Evolutionary conservation across 2,888 invertebrate species (phyloP), one percentile per base, ranked within the genome.

Genomic region (Harpagoxenus sublaevis): DNA sequence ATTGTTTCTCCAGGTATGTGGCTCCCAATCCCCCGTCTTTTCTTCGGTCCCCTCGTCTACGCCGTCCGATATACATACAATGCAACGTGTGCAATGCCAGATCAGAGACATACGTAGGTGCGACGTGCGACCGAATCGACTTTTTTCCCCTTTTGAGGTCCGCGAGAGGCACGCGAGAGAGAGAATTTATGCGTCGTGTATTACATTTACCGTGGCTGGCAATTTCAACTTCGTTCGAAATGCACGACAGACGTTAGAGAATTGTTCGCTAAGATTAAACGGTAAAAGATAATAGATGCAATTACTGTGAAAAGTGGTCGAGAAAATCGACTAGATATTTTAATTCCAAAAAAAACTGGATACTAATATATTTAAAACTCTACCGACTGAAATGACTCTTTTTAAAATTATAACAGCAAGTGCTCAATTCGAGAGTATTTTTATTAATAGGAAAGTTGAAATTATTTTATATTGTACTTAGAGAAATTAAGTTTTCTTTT

Each of bases 1-100:
- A 84, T 86, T 89, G 85, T 88, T 88, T 85, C 87, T 84, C 65
- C 63, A 73, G 84, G 83, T 87, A 87, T 57, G 84, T 71, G 86
- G 83, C 81, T 70, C 12, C 6, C 10, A 12, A n/a, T 84, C 42
- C 2, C n/a, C 35, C 23, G 48, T 9, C 70, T 39, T 42, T 82
- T 82, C 28, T 2, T 45, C 48, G 75, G 75, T 66, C 70, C 65
- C 65, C 79, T 66, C 77, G 77, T 86, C 87, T 87, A 85, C 84
- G 60, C 48, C 85, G 73, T 60, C 68, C 92, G 91, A 94, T 94
- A 94, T 94, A 93, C 94, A 94, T 94, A 94, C 94, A 94, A 94
- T 94, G 92, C 92, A 79, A 83, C 88, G 89, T 89, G 90, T 90
- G 92, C 92, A 79, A 86, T 87, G 89, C 91, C 87, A 83, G 91